These are phyloP conservation scores for Corythucha ciliata DNA, from an alignment of 2,888 invertebrate species.

Conservation along the genomic window DNA sequence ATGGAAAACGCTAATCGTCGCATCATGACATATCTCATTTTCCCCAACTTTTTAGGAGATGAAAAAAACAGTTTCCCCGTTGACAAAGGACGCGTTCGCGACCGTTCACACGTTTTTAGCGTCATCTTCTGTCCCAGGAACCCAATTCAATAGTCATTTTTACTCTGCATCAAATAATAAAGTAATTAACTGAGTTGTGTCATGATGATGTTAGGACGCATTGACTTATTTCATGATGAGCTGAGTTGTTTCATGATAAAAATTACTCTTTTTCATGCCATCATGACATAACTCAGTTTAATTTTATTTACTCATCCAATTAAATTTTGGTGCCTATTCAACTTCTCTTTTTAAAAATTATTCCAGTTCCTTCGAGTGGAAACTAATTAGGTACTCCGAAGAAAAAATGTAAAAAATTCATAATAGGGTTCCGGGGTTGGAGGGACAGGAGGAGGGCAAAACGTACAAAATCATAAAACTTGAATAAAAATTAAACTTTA, in stretches of 20 bases:
- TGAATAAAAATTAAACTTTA: constrained; percentile 6
- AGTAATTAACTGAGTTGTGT: constrained; percentile 6
- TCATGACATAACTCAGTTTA: constrained; percentile 7
- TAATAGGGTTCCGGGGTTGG: constrained; percentile 7
- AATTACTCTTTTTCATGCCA: constrained; percentile 1
- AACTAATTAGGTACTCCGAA: constrained; percentile 7
- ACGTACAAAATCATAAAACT: constrained; percentile 1
- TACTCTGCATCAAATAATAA: constrained; percentile 3
- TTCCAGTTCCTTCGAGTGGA: constrained; percentile 6
- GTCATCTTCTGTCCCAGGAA: constrained; percentile 6
- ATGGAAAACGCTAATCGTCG: too few relatives aligned
- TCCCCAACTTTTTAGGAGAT: constrained; percentile 1
- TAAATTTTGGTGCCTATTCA: constrained; percentile 3
- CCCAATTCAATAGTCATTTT: constrained; percentile 11
- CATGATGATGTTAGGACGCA: constrained; percentile 1
- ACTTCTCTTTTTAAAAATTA: constrained; percentile 6
- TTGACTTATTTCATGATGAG: constrained; percentile 5
- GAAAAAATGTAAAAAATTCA: constrained; percentile 7
- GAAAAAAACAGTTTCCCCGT: not conserved
- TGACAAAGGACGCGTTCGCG: not conserved
- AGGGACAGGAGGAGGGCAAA: constrained; percentile 6
- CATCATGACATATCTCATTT: constrained; percentile 14
- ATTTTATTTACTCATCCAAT: constrained; percentile 1
- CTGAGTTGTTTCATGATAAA: constrained; percentile 9
- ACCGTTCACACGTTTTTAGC: constrained; percentile 1